These are phyloP conservation scores for Luscinia luscinia DNA, from an alignment of 2,797 vertebrate genomes.

Conservation along the genomic window DNA sequence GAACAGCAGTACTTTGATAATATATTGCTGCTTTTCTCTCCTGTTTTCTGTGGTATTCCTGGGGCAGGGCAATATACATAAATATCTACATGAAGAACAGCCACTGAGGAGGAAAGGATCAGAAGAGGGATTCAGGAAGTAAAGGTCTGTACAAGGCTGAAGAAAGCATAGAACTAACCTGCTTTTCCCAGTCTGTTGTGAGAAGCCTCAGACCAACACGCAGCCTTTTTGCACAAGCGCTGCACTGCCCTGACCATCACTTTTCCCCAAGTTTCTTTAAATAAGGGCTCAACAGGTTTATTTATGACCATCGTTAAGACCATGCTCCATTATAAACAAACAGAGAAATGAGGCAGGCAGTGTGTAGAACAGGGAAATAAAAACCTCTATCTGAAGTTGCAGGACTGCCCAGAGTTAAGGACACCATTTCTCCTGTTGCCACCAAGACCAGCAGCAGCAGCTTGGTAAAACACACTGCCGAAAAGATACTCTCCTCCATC, in stretches of 20 bases:
- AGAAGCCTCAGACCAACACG: not conserved
- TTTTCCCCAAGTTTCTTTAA: not conserved
- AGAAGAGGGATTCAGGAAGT: not conserved
- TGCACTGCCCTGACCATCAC: fast-evolving
- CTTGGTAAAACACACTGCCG: not conserved
- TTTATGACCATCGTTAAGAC: not conserved
- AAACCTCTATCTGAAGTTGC: not conserved
- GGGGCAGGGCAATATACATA: not conserved
- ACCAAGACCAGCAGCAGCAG: not conserved
- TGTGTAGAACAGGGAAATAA: not conserved
- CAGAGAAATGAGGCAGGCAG: not conserved
- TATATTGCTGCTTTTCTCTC: not conserved
- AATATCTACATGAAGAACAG: not conserved
- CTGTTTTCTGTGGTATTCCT: not conserved
- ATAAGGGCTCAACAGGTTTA: not conserved
- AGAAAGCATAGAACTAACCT: not conserved
- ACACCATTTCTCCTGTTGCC: not conserved
- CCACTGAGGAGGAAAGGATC: not conserved
- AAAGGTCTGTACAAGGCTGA: not conserved
- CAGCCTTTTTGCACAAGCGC: fast-evolving
- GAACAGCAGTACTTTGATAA: not conserved
- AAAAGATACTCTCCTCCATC: not conserved
- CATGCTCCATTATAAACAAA: not conserved
- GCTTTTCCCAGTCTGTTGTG: not conserved
- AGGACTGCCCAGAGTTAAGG: not conserved